Evolutionary conservation across 2,113 vertebrate genomes (phyloP).

Genomic region (Otocyon megalotis): DNA sequence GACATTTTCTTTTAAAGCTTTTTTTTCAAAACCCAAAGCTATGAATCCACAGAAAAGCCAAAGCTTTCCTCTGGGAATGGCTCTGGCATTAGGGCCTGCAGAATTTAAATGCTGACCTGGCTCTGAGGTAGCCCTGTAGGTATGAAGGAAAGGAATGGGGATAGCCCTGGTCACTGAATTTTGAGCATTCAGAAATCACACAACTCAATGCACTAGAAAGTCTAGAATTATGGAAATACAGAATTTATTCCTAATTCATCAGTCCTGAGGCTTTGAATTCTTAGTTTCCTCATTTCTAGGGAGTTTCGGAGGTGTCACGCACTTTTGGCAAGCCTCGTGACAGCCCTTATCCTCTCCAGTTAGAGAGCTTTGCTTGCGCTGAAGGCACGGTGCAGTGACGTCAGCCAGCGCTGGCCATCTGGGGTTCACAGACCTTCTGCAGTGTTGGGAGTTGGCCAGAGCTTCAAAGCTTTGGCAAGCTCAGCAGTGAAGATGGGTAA

Average conservation of each 20-base stretch:
- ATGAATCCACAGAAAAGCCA: neutral
- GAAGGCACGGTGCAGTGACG: neutral
- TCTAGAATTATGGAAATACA: neutral
- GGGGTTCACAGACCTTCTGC: neutral
- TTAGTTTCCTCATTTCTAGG: neutral
- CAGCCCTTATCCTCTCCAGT: neutral
- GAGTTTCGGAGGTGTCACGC: neutral
- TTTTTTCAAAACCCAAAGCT: neutral
- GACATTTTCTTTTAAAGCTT: neutral
- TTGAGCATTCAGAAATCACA: neutral
- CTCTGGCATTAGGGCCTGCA: neutral
- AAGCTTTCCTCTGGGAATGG: neutral
- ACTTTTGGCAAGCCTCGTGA: neutral
- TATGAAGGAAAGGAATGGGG: neutral
- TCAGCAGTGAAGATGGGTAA: neutral
- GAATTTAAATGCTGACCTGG: neutral
- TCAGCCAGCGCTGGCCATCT: neutral
- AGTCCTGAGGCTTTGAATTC: neutral
- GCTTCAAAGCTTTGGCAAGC: neutral
- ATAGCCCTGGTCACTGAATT: neutral
- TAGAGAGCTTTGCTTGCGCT: neutral
- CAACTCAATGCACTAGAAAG: neutral
- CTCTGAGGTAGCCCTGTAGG: neutral
- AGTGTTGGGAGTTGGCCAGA: neutral
- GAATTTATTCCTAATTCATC: neutral